Base-by-base conservation (phyloP, 2,888 invertebrate genomes). In the Anticlea derivata region DNA sequence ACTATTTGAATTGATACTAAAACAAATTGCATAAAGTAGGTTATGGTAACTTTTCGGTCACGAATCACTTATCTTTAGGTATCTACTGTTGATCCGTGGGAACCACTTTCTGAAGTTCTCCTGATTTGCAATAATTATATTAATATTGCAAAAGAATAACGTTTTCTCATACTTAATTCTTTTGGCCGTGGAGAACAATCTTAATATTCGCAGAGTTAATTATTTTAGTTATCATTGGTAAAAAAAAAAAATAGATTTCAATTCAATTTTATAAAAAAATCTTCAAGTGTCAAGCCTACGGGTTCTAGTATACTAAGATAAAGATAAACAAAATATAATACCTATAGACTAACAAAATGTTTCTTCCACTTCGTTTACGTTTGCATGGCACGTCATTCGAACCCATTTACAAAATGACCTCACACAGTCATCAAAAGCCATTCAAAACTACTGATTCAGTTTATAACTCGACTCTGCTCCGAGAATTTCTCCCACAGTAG, bases 401-500 rank as follows among this genome's bases (percentile, higher is more conserved):
- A 6, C 31, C 10, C 29, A 17, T 0, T 8, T 13, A 22, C 5
- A 34, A n/a, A 43, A 22, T 24, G 17, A 22, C 38, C 13, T 34
- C n/a, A 29, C 29, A 39, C 27, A 4, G 31, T 31, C 12, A 38
- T 44, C 30, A 49, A 41, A 44, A 30, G 6, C 20, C 23, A 7
- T 35, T 37, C 7, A 24, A 38, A 29, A 38, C 17, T 26, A 38
- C 46, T 17, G 24, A 47, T 47, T 33, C 26, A 33, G 46, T 17
- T 13, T 10, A 38, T 33, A 39, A 45, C 7, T 10, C n/a, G 29
- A 29, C 11, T 29, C 4, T 37, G 40, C 34, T 33, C 23, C 37
- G 22, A 49, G 60, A 41, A 60, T 63, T 60, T 59, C 52, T 65
- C 61, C 49, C 61, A 65, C 64, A 61, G 52, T 58, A 45, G 50